Base-by-base conservation (phyloP, 2,888 invertebrate species). In the Lepidonotus clava region DNA sequence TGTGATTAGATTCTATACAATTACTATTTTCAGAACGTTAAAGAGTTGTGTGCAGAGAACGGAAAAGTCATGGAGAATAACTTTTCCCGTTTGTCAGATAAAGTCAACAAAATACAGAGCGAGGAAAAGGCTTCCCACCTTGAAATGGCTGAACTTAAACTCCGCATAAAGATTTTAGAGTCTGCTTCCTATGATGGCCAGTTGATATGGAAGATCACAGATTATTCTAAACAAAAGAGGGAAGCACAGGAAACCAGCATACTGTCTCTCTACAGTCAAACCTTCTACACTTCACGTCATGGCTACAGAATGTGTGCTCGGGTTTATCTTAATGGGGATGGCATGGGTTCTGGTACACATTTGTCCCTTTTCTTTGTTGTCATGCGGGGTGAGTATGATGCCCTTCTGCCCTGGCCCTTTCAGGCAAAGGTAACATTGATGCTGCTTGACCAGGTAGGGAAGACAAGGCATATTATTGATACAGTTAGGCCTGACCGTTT, bases 291-390 rank as follows among this genome's bases (percentile, higher is more conserved):
- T 0, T 90, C 91, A 71, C 89, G 91, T 8, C 91, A 90, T 88
- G 93, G 87, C 24, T 93, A 93, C 89, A 92, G 92, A 83, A 92
- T 93, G 93, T 92, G 93, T 89, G 92, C 91, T 5, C 87, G 93
- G 38, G 91, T 92, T 2, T 93, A 93, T 76, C 88, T 93, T 11
- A 93, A 93, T 88, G 93, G 93, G 0, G 93, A 93, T 86, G 92
- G 93, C 0, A 91, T 92, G 90, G 93, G 93, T 8, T 91, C 91
- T 71, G 90, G 90, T 0, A 91, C 91, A 0, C 92, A 93, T 86
- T 84, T 93, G 88, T 92, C 92, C 0, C 87, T 93, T 28, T 93
- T 92, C 90, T 93, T 93, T 87, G 93, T 92, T 0, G 87, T 93
- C n/a, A 92, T 93, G 92, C 88, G 90, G 71, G 92, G 93, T 0